Evolutionary conservation across 2,797 vertebrate genomes (phyloP).

Genomic region (Poecile montanus): DNA sequence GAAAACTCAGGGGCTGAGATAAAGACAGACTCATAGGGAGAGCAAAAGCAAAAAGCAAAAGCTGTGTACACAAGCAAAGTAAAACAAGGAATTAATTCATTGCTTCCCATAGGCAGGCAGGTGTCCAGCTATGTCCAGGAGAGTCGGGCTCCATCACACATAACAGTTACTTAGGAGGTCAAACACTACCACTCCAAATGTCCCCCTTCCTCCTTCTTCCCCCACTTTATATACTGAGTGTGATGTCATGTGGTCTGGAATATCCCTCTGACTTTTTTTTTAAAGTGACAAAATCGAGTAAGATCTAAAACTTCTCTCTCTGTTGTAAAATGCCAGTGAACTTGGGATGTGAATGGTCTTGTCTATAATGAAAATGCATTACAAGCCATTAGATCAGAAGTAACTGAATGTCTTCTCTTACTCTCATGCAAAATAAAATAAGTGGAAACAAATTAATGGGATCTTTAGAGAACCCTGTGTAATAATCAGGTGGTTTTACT

Average conservation of each 20-base stretch:
- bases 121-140: not conserved
- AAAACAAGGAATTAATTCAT: not conserved
- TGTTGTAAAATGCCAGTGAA: not conserved
- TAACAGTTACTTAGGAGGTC: not conserved
- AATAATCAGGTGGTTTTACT: not conserved
- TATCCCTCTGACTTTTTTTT: not conserved
- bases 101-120: accelerated
- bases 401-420: not conserved
- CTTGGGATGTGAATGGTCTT: not conserved
- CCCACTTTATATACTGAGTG: not conserved
- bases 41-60: not conserved
- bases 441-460: not conserved
- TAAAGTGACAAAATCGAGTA: not conserved
- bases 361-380: not conserved
- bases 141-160: not conserved
- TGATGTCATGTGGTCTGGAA: not conserved
- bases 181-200: not conserved
- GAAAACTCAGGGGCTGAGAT: not conserved
- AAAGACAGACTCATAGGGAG: not conserved
- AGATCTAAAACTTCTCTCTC: not conserved
- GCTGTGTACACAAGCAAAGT: not conserved
- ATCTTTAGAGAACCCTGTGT: not conserved
- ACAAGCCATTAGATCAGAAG: not conserved
- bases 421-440: not conserved
- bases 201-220: not conserved